Evolutionary conservation across 2,113 vertebrate genomes (phyloP), one percentile per base, ranked within the genome.

Genomic region (Thunnus thynnus): DNA sequence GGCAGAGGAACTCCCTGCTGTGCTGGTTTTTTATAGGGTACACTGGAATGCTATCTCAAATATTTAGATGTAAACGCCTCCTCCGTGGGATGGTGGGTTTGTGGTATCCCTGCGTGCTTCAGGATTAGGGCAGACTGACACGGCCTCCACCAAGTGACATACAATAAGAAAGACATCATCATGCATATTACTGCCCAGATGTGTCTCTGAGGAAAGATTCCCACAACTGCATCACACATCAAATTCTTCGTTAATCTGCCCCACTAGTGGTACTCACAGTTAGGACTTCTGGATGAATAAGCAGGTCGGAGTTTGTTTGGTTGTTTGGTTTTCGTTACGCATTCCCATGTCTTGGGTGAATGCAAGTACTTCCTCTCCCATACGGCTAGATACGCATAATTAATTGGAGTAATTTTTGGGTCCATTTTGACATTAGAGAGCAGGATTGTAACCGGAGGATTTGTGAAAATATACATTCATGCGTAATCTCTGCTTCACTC

Each of bases 281-380:
- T 36, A 16, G 64, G 73, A 51, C 70, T 75, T 64, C 70, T 32
- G 72, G 72, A 79, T 78, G 80, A 83, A 80, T 56, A 41, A 77
- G 73, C 71, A 68, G 83, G 75, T 86, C 82, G 44, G 22, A 68
- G 57, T 88, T 88, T 86, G 83, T 85, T 93, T 92, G 81, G 79
- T 91, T 93, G 91, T 93, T 94, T 94, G 83, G 87, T 86, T 93
- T 89, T 76, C 55, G 13, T 70, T 86, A 63, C 66, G 62, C 88
- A 85, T 93, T 92, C 92, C 89, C 87, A 87, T 82, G 90, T 89
- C 84, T 90, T 78, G 89, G 85, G 78, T 89, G 89, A 89, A 84
- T 88, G 90, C 78, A 72, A 82, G 86, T 47, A 88, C 93, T 92
- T 93, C 87, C 92, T 92, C 89, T 94, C 92, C 87, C 93, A 93